These are phyloP conservation scores for Xenopus petersii DNA, from an alignment of 2,797 vertebrate genomes.

Conservation along the genomic window DNA sequence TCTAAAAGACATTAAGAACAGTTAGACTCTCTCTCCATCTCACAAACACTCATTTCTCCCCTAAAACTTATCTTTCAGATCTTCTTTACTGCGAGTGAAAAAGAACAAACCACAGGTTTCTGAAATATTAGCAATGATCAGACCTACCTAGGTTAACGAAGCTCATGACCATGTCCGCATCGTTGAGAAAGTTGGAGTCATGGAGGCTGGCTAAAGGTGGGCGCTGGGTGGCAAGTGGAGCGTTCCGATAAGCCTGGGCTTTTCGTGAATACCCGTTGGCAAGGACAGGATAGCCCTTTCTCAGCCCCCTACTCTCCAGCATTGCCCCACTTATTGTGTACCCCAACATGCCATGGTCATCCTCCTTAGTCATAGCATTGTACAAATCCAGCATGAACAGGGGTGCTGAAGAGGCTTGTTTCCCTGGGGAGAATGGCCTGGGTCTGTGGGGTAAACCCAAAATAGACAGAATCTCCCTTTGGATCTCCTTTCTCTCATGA, in stretches of 20 bases:
- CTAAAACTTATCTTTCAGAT: too few relatives aligned
- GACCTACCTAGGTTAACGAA: slow-evolving; percentile 98
- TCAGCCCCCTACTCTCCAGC: slow-evolving; percentile 73
- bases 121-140: background rate
- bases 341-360: slow-evolving; percentile 74
- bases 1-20: too few relatives aligned
- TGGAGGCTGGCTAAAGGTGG: slow-evolving; percentile 84
- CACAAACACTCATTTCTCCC: too few relatives aligned
- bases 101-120: too few relatives aligned
- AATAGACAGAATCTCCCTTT: slow-evolving; percentile 98
- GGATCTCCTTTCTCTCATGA: slow-evolving; percentile 96
- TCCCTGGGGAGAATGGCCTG: slow-evolving; percentile 94
- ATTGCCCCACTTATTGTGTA: slow-evolving; percentile 71
- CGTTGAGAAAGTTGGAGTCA: slow-evolving; percentile 95
- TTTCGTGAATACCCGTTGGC: slow-evolving; percentile 83
- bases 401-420: slow-evolving; percentile 94
- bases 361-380: slow-evolving; percentile 95
- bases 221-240: slow-evolving; percentile 82
- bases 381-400: slow-evolving; percentile 99
- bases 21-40: too few relatives aligned
- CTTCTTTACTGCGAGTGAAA: too few relatives aligned
- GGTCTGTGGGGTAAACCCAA: slow-evolving; percentile 96
- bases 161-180: slow-evolving; percentile 99
- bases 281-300: slow-evolving; percentile 76
- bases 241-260: slow-evolving; percentile 79